Percentiles rank a stretch among this genome's conserved stretches.
These are phyloP conservation scores for Knipowitschia caucasica DNA, from an alignment of 2,797 vertebrate species.

Conservation along the genomic window DNA sequence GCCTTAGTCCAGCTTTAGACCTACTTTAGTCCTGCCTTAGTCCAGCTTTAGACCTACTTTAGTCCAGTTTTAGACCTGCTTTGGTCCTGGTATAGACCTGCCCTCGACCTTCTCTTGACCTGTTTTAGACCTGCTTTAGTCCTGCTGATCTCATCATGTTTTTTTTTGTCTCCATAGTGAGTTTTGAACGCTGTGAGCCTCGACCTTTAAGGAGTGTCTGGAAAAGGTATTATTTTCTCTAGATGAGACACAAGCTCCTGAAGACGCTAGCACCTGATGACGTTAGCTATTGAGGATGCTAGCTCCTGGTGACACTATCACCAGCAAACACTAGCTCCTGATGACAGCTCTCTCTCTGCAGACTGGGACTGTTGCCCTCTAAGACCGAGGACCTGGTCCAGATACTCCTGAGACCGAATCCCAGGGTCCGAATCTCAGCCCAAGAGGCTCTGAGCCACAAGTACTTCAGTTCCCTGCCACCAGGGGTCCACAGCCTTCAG, in stretches of 20 bases:
- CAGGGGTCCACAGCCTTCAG: constrained; percentile 79
- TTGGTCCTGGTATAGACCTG: background rate
- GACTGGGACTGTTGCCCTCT: constrained; percentile 76
- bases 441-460: constrained; percentile 75
- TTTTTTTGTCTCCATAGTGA: constrained; percentile 69
- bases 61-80: background rate
- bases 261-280: background rate
- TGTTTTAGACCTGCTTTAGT: background rate
- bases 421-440: constrained; percentile 73
- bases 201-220: constrained; percentile 75
- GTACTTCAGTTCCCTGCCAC: constrained; percentile 84
- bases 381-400: constrained; percentile 84
- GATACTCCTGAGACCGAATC: constrained; percentile 77
- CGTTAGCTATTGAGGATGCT: background rate
- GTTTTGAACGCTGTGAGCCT: constrained; percentile 69
- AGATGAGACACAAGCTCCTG: no score
- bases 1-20: no score
- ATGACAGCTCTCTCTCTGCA: constrained; percentile 38
- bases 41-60: background rate
- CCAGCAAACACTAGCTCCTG: no score
- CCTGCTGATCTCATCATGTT: background rate
- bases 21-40: background rate
- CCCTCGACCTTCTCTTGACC: background rate
- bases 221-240: constrained; percentile 75
- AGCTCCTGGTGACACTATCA: background rate